Percentiles rank a stretch among this genome's conserved stretches.
phyloP scores from a whole-genome alignment of 2,797 vertebrate genomes.

The Aphelocoma californica region DNA sequence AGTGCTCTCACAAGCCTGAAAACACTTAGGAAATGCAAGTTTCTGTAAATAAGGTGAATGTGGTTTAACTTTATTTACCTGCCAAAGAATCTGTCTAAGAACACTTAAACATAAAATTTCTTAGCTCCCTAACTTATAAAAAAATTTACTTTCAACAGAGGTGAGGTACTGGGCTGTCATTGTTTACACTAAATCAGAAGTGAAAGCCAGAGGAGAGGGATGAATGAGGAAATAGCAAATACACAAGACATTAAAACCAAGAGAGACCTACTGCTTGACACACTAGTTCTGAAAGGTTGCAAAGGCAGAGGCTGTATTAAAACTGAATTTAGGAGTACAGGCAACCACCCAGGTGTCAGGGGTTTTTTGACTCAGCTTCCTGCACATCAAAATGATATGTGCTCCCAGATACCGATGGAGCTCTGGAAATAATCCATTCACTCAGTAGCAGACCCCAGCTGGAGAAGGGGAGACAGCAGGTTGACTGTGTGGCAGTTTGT shows the following conservation, averaged over 20 bases:
- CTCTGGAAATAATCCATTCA: not conserved
- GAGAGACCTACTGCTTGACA: not conserved
- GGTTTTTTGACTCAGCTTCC: not conserved
- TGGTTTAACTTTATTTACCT: constrained; percentile 58
- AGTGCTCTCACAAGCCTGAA: constrained; percentile 63
- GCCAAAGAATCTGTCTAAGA: constrained; percentile 55
- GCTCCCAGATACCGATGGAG: not conserved
- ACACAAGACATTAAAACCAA: constrained; percentile 49
- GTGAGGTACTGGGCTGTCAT: constrained; percentile 70
- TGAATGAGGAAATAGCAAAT: constrained; percentile 1
- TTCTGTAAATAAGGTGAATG: constrained; percentile 57
- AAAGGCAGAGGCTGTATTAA: constrained; percentile 37
- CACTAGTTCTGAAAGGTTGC: constrained; percentile 23
- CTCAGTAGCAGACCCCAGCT: not conserved
- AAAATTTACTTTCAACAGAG: constrained; percentile 60
- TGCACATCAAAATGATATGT: not conserved
- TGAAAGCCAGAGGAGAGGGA: constrained; percentile 30
- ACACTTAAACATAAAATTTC: constrained; percentile 61
- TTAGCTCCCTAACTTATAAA: constrained; percentile 58
- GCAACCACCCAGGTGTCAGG: not conserved
- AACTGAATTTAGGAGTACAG: not conserved
- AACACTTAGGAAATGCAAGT: constrained; percentile 62
- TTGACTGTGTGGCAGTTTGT: constrained; percentile 60
- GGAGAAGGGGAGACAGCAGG: not conserved
- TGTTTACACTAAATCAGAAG: constrained; percentile 36